Evolutionary conservation across 2,113 vertebrate genomes (phyloP).

Genomic region (Alethe diademata): DNA sequence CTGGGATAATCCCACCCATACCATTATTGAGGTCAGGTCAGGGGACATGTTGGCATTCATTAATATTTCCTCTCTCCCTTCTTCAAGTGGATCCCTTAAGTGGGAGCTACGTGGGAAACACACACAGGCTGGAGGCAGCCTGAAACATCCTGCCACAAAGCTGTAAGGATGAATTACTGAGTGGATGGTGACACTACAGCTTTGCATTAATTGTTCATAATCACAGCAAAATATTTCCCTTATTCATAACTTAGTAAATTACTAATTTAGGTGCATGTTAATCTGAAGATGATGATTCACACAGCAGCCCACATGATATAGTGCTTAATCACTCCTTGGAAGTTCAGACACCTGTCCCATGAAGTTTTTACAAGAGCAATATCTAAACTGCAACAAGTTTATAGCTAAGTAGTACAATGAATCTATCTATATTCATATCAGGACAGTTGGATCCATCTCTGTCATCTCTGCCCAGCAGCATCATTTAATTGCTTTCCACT

Average conservation of each 20-base stretch:
- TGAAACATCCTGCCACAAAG: neutral
- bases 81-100: neutral
- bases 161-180: neutral
- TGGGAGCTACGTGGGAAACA: neutral
- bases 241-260: neutral
- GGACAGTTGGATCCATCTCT: neutral
- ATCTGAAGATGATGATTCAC: neutral
- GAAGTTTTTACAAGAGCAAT: neutral
- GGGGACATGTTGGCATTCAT: neutral
- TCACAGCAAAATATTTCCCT: neutral
- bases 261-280: neutral
- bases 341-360: neutral
- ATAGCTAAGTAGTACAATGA: neutral
- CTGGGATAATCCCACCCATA: neutral
- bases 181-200: neutral
- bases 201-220: neutral
- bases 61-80: neutral
- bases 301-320: neutral
- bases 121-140: neutral
- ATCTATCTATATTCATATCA: conserved; percentile 18
- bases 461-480: neutral
- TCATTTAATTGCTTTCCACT: neutral
- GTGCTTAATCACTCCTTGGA: neutral
- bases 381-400: neutral
- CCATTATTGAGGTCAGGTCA: neutral